Evolutionary conservation across 1,140 invertebrate species (phyloP).

Genomic region (Platorchestia sp.): DNA sequence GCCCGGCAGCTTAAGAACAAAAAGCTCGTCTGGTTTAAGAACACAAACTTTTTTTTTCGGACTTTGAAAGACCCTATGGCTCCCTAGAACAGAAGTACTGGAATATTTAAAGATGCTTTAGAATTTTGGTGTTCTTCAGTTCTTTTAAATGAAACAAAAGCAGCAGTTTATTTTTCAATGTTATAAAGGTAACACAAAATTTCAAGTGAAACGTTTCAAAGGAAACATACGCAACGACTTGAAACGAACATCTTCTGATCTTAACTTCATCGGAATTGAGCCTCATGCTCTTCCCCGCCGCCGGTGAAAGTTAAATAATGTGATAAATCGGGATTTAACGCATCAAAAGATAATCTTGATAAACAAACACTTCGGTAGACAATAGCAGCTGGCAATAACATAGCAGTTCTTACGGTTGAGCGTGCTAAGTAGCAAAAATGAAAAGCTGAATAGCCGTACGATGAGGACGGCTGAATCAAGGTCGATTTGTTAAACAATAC

Average conservation of each 20-base stretch:
- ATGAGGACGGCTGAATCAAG: neutral
- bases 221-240: neutral
- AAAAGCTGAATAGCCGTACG: too few relatives aligned
- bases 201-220: neutral
- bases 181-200: neutral
- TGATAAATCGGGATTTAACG: neutral
- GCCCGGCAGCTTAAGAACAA: neutral
- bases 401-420: neutral
- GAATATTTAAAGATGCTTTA: neutral
- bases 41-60: neutral
- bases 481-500: neutral
- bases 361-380: neutral
- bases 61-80: neutral
- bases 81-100: neutral
- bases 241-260: neutral
- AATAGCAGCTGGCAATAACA: neutral
- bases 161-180: neutral
- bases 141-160: neutral
- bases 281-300: neutral
- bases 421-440: too few relatives aligned
- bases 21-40: conserved; percentile 12
- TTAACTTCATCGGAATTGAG: neutral
- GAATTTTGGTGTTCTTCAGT: neutral
- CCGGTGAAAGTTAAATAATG: neutral
- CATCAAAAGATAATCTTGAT: neutral